A percentile compares a stretch with the other conserved stretches of the same genome.
Conservation (phyloP, 2,888 invertebrate genomes). For the Drosophila pseudotakahashii region DNA sequence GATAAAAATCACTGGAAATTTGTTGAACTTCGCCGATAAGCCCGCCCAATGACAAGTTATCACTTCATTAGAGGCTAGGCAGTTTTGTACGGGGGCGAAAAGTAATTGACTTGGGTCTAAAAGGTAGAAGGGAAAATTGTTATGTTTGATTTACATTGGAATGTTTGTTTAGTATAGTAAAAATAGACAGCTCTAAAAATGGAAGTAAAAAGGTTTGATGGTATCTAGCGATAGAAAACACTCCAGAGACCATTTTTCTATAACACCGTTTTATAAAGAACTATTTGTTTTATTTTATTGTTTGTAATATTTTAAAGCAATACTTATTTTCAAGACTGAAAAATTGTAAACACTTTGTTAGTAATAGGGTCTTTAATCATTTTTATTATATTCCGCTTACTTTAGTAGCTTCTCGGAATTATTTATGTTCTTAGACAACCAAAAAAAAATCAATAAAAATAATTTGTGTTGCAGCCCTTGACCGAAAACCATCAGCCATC, state of each 20-base stretch:
- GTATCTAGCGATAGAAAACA: neutral
- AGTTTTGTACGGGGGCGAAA: slow-evolving; percentile 20
- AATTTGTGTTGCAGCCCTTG: slow-evolving; percentile 19
- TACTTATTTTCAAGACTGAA: neutral
- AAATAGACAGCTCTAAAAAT: slow-evolving; percentile 7
- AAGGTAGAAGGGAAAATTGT: neutral
- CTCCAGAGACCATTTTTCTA: too few species aligned
- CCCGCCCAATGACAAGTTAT: slow-evolving; percentile 52
- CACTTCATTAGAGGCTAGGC: slow-evolving; percentile 62
- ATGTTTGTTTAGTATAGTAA: slow-evolving; percentile 9
- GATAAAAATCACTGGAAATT: slow-evolving; percentile 71
- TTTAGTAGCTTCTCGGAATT: neutral
- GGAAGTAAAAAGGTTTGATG: neutral
- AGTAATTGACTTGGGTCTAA: slow-evolving; percentile 10
- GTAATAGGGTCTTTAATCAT: neutral
- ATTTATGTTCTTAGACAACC: neutral
- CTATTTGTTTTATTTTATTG: too few species aligned
- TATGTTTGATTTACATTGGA: slow-evolving; percentile 3
- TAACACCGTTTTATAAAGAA: too few species aligned
- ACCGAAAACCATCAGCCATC: slow-evolving; percentile 15
- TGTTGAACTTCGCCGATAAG: slow-evolving; percentile 59
- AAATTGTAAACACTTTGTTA: neutral
- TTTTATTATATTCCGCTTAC: neutral
- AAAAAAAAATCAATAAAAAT: slow-evolving; percentile 21
- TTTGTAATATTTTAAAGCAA: too few species aligned